A percentile compares a stretch with the other conserved stretches of the same genome.
Conservation (phyloP, 2,888 invertebrate genomes). For the Tipula lateralis region DNA sequence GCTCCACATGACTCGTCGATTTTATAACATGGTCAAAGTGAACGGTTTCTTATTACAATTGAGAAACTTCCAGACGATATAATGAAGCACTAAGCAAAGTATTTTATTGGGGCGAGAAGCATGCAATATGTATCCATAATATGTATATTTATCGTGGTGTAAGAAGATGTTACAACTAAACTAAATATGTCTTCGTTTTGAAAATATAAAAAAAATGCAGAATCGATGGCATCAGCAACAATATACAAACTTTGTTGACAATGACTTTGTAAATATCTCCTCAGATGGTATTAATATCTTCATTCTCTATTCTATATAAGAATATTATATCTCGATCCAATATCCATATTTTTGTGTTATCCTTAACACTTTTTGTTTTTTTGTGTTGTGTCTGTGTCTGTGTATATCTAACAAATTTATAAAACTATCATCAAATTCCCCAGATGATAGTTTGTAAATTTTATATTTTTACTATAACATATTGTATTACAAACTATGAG, state of each 20-base stretch:
- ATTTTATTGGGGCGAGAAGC: too few relatives aligned
- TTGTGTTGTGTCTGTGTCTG: neutral
- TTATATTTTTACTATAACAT: neutral
- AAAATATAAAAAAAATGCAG: too few relatives aligned
- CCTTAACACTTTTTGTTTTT: neutral
- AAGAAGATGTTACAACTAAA: too few relatives aligned
- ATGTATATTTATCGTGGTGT: too few relatives aligned
- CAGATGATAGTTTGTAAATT: neutral
- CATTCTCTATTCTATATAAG: neutral
- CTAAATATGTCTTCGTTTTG: too few relatives aligned
- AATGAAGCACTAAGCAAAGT: too few relatives aligned
- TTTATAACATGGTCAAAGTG: too few relatives aligned
- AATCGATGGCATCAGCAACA: neutral
- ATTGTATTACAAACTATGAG: neutral
- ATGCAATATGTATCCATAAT: too few relatives aligned
- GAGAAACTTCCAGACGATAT: too few relatives aligned
- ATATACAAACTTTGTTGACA: neutral
- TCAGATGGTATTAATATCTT: neutral
- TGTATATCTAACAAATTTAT: neutral
- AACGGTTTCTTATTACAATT: too few relatives aligned
- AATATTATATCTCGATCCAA: neutral
- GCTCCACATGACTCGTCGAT: too few relatives aligned
- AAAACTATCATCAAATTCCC: neutral
- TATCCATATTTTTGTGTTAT: neutral
- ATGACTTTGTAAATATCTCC: neutral